Base-by-base conservation (phyloP, 1,140 invertebrate species). In the Akabosia matsudoensis region DNA sequence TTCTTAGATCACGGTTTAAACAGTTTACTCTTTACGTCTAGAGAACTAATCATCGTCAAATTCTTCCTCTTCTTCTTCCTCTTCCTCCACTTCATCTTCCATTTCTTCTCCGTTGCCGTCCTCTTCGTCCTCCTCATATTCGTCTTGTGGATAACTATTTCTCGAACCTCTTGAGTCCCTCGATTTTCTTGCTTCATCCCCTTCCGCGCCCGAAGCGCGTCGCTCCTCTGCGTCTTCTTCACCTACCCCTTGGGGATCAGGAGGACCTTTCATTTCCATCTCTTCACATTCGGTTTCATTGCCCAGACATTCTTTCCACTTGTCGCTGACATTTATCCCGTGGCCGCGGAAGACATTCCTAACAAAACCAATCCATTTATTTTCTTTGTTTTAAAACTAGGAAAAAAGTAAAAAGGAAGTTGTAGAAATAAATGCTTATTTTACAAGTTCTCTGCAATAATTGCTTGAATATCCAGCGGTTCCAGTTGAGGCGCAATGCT, bases 401-500 rank as follows among this genome's bases (percentile, higher is more conserved):
- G n/a, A 22, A 64, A 4, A 22, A 64, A 64, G 10, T 28, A 64
- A 7, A 64, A 28, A 10, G 37, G 37, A 45, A 28, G 4, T 28
- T 64, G 37, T 45, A 45, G n/a, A n/a, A n/a, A n/a, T n/a, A n/a
- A n/a, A n/a, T n/a, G n/a, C 2, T 31, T 26, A 7, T 33, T 31
- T 70, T 72, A 72, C 70, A 72, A 51, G 26, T 76, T 76, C 1
- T 74, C 67, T 33, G 30, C 64, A 74, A 77, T 74, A 10, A 74
- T 61, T 16, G 45, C 72, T 34, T 81, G 70, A 10, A 81, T 18
- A 34, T 79, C 76, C 54, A 79, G 37, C 14, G 80, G 78, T 24
- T 74, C 73, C 16, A 81, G 30, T 67, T 81, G 78, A 1, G 67
- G 61, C 0, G 33, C 75, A n/a, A 54, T 37, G n/a, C 76, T 34